Base-by-base conservation (phyloP, 2,113 vertebrate species). In the Rhizomys pruinosus region DNA sequence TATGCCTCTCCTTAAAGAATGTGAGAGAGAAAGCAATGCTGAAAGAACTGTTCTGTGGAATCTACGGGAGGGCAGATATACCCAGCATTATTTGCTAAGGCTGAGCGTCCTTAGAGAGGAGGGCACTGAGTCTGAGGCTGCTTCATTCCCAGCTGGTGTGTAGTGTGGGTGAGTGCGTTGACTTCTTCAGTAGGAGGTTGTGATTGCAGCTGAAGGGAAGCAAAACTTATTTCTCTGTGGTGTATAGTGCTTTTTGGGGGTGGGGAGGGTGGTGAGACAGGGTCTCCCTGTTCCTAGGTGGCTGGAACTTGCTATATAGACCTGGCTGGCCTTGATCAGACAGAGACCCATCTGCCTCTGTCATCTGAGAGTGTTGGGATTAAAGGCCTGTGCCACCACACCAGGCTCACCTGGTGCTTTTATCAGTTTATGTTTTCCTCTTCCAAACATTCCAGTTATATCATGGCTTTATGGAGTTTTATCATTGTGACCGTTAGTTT, bases 401-500 rank as follows among this genome's bases (percentile, higher is more conserved):
- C n/a, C n/a, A n/a, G n/a, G n/a, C n/a, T n/a, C n/a, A 71, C 99
- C 98, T 96, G 98, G 98, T 95, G 98, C 97, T 57, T 98, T 97
- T 86, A 95, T 25, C 69, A 16, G 0, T 15, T 68, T n/a, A 17
- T 39, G 16, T 5, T 39, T 29, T 22, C 23, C n/a, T 27, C 29
- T 72, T 37, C 25, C n/a, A 19, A 29, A 32, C 47, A 29, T 39
- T 57, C 47, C 47, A 86, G 47, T 37, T 6, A 29, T 20, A 1
- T 39, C 68, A 39, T 39, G 52, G 16, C 13, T 34, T 32, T 86
- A 37, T 29, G 32, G 13, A 2, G 23, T 22, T n/a, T 20, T 72
- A 57, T 20, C 47, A 32, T 27, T 29, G 25, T 23, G 19, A 86
- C 44, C 25, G 20, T 29, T 72, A 29, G 3, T 2, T 39, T 57